A percentile compares a stretch with the other conserved stretches of the same genome.
Evolutionary conservation across 1,140 invertebrate species (phyloP).

Genomic region (Drosophila triauraria): DNA sequence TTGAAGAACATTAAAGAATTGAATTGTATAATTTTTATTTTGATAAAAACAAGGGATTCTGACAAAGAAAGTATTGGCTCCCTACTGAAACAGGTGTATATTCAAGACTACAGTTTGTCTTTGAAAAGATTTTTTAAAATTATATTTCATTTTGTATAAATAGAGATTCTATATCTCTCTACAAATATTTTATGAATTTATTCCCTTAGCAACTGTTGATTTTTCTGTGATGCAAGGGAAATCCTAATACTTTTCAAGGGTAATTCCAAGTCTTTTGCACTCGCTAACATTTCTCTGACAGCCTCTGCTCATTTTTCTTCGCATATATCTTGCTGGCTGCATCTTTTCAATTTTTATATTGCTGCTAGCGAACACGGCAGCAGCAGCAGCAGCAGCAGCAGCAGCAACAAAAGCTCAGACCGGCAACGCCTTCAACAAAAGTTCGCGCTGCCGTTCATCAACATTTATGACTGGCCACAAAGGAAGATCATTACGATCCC

Average conservation of each 20-base stretch:
- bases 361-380: constrained; percentile 69
- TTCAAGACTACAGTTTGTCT: too few species aligned
- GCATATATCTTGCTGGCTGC: constrained; percentile 65
- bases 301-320: constrained; percentile 35
- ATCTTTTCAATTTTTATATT: constrained; percentile 78
- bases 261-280: background rate
- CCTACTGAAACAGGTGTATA: too few species aligned
- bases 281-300: constrained; percentile 8
- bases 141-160: too few species aligned
- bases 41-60: too few species aligned
- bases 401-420: constrained; percentile 70
- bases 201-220: background rate
- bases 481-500: constrained; percentile 44
- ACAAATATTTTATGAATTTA: too few species aligned
- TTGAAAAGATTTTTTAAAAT: too few species aligned
- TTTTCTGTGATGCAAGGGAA: background rate
- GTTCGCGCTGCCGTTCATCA: constrained; percentile 81
- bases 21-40: too few species aligned
- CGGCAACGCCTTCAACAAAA: constrained; percentile 76
- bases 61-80: too few species aligned
- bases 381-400: constrained; percentile 31
- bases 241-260: background rate
- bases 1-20: too few species aligned
- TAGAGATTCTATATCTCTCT: too few species aligned
- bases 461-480: constrained; percentile 77